Evolutionary conservation across 1,140 invertebrate genomes (phyloP), one percentile per base, ranked within the genome.

Genomic region (Trichonephila inaurata): DNA sequence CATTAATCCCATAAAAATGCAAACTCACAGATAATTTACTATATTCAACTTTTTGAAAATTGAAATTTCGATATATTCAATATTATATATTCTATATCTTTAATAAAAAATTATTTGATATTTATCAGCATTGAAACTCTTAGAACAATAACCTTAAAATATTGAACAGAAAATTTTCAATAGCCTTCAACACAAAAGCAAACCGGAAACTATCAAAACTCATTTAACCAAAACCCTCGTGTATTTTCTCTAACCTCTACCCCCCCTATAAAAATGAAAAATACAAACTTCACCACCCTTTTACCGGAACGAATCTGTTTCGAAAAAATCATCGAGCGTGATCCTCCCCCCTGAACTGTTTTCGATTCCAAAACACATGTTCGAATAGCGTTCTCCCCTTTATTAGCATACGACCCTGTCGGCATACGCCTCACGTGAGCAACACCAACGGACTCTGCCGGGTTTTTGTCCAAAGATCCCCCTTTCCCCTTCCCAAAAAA

Each of bases 281-380:
- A 69, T 24, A 51, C 66, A 69, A 69, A 10, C 66, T 12, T 24
- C 66, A 69, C n/a, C 66, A 69, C 66, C 66, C 66, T 69, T 69
- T 69, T 69, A 69, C 66, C n/a, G 66, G 66, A 69, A 69, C 66
- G 66, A 69, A 69, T 69, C 66, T 69, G 24, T 69, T 69, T 12
- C 66, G 66, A 69, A 69, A 69, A 24, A 69, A 24, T 24, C n/a
- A 14, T 69, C n/a, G 66, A 69, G 66, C 66, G 66, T 69, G 66
- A 69, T 69, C 66, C 12, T 69, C 66, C 66, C 14, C 66, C 24
- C n/a, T 14, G 24, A 51, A 51, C 51, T 51, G 51, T 51, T 51
- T 51, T 51, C 66, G n/a, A 83, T 83, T 83, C 81, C 81, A 83
- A 83, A 83, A 83, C 81, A 83, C n/a, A 58, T 83, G 81, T 83